Percentiles rank a stretch among this genome's conserved stretches.
These are phyloP conservation scores for Nixonia krombeini DNA, from an alignment of 1,140 invertebrate species.

Conservation along the genomic window DNA sequence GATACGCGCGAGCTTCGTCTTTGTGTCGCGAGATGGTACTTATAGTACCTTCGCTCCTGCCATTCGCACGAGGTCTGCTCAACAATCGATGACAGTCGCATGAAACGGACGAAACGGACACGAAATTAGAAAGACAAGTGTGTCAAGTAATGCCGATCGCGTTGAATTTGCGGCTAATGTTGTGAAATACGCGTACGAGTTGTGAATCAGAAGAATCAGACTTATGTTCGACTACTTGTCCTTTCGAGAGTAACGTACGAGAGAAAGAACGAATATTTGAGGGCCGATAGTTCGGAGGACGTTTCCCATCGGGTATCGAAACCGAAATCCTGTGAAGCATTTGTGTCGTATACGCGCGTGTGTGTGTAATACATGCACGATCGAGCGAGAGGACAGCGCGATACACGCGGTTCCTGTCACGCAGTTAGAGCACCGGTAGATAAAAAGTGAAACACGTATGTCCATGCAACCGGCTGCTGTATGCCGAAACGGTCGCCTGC, in stretches of 20 bases:
- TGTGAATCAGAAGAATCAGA: no score
- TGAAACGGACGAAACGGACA: conserved; percentile 16
- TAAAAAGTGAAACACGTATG: conserved; percentile 4
- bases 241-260: not conserved
- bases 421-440: not conserved
- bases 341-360: not conserved
- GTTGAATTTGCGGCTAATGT: not conserved
- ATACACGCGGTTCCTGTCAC: not conserved
- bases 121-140: conserved; percentile 16
- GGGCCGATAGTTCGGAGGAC: conserved; percentile 2
- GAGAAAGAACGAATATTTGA: no score
- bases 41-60: not conserved
- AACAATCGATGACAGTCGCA: conserved; percentile 36
- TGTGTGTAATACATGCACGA: not conserved
- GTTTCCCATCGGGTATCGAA: not conserved
- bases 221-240: no score
- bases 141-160: not conserved
- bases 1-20: not conserved
- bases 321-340: not conserved
- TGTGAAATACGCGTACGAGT: no score
- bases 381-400: not conserved
- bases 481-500: conserved; percentile 19
- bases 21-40: conserved; percentile 13
- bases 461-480: conserved; percentile 18
- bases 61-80: conserved; percentile 25